Evolutionary conservation across 30 jellyfish, hydroid and myxozoan genomes (phyloP).

Genomic region (Hydractinia symbiolongicarpus): DNA sequence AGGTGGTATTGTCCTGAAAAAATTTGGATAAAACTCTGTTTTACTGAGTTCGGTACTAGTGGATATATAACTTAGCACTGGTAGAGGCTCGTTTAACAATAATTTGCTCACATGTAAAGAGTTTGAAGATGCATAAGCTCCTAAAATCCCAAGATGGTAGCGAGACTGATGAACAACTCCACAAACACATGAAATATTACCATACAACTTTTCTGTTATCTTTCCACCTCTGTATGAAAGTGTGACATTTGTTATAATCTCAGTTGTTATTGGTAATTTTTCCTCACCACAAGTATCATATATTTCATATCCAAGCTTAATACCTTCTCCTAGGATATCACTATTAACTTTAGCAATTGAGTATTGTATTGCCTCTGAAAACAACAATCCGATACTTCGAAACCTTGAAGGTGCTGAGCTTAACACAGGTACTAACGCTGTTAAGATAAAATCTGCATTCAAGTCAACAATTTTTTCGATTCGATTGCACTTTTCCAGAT

Average conservation of each 20-base stretch:
- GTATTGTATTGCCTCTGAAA: conserved; percentile 9
- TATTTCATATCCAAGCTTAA: conserved; percentile 4
- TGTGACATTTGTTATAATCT: not conserved
- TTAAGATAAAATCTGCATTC: not conserved
- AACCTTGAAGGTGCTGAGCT: not conserved
- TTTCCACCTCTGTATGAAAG: not conserved
- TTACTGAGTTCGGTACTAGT: conserved; percentile 16
- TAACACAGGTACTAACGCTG: not conserved
- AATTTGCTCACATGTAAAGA: not conserved
- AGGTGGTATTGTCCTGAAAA: conserved; percentile 14
- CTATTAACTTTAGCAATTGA: conserved; percentile 9
- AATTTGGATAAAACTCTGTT: conserved; percentile 4
- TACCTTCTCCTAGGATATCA: not conserved
- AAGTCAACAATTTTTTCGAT: not conserved
- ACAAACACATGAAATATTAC: too few species aligned
- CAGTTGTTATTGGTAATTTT: not conserved
- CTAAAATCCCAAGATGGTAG: not conserved
- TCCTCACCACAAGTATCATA: conserved; percentile 19
- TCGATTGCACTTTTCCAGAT: not conserved
- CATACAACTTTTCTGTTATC: too few species aligned
- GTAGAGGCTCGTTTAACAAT: not conserved
- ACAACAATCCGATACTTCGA: conserved; percentile 2
- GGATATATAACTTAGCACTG: conserved; percentile 2
- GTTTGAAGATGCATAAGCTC: conserved; percentile 2
- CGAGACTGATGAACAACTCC: not conserved